phyloP scores from a whole-genome alignment of 1,140 invertebrate species.

The Drosophila mauritiana region DNA sequence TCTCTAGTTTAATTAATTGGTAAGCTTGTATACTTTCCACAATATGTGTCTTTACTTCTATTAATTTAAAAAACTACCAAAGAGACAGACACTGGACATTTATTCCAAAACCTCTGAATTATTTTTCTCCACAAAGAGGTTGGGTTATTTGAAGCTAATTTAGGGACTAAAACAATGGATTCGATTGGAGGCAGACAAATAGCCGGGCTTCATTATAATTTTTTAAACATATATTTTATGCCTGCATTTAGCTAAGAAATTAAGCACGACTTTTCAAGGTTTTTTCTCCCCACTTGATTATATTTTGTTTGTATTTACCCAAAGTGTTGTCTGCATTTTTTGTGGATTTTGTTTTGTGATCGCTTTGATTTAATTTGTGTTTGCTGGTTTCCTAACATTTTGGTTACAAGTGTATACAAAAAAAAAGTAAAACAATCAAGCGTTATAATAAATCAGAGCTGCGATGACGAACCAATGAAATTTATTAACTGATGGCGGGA shows the following conservation, averaged over 20 bases:
- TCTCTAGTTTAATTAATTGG: too few species aligned
- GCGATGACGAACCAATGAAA: constrained; percentile 44
- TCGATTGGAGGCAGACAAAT: constrained; percentile 5
- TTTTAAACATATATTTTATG: constrained; percentile 76
- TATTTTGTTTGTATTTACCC: constrained; percentile 51
- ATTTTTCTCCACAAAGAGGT: background rate
- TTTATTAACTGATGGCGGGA: constrained; percentile 48
- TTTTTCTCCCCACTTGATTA: constrained; percentile 32
- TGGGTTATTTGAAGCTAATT: constrained; percentile 1
- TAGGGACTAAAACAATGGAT: constrained; percentile 24
- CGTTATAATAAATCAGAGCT: constrained; percentile 66
- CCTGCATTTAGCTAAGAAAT: constrained; percentile 78
- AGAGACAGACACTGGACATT: too few species aligned
- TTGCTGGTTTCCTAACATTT: constrained; percentile 47
- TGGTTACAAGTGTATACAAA: constrained; percentile 30
- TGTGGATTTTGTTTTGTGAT: constrained; percentile 61
- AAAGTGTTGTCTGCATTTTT: constrained; percentile 58
- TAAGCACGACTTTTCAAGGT: constrained; percentile 79
- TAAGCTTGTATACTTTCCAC: too few species aligned
- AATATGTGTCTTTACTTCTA: background rate
- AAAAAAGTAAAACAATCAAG: constrained; percentile 24
- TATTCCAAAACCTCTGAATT: too few species aligned
- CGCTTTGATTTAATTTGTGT: constrained; percentile 66
- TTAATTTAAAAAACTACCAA: background rate
- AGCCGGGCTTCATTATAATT: constrained; percentile 70